These are phyloP conservation scores for Denticeps clupeoides DNA, from an alignment of 2,797 vertebrate species.

Conservation along the genomic window DNA sequence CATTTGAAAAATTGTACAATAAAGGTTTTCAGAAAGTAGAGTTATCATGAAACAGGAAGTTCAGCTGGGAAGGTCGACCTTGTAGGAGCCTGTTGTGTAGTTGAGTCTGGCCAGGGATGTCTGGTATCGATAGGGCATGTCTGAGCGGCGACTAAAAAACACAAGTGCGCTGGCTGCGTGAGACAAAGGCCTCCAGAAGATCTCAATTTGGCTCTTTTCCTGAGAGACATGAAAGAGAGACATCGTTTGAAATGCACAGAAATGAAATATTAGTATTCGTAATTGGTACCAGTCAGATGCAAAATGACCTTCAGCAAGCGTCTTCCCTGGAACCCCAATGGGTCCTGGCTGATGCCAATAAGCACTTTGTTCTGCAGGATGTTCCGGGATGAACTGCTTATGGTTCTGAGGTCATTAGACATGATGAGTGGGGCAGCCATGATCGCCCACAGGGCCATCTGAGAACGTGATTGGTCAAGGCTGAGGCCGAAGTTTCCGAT, in stretches of 20 bases:
- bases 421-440: conserved; percentile 89
- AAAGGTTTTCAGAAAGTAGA: background rate
- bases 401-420: conserved; percentile 81
- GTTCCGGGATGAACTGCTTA: conserved; percentile 52
- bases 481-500: conserved; percentile 87
- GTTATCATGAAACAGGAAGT: background rate
- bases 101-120: conserved; percentile 55
- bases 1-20: background rate
- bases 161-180: conserved; percentile 47
- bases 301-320: conserved; percentile 69
- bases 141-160: conserved; percentile 67
- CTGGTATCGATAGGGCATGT: conserved; percentile 60
- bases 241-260: no score
- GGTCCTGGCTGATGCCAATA: conserved; percentile 84
- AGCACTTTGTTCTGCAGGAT: conserved; percentile 79
- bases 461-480: conserved; percentile 73
- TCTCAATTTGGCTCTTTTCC: conserved; percentile 60
- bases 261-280: no score
- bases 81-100: conserved; percentile 39
- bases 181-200: conserved; percentile 62
- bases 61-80: conserved; percentile 21
- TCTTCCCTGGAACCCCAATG: conserved; percentile 74
- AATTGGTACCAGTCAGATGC: no score
- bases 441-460: conserved; percentile 90
- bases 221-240: conserved; percentile 24